These are phyloP conservation scores for Nycticorax nycticorax DNA, from an alignment of 2,113 vertebrate species.

Conservation along the genomic window DNA sequence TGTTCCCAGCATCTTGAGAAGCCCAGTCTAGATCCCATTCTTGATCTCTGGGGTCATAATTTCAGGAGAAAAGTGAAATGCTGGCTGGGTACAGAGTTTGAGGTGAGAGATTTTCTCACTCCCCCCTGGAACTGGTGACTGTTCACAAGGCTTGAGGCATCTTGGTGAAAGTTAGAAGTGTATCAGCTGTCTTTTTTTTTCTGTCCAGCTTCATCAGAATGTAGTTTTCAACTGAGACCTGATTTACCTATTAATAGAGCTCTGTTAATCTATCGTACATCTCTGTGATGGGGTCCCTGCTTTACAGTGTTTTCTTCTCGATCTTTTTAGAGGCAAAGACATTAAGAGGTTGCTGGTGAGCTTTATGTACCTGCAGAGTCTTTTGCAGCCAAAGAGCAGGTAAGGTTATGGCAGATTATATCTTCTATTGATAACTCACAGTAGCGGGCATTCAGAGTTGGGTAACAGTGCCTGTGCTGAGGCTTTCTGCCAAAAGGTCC, in stretches of 20 bases:
- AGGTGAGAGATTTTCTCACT: not conserved
- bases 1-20: not conserved
- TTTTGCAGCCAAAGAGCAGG: slow-evolving; percentile 97
- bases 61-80: not conserved
- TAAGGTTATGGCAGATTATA: slow-evolving; percentile 4
- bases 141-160: not conserved
- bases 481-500: not conserved
- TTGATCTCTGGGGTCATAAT: not conserved
- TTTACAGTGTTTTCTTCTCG: not conserved
- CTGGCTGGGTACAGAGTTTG: not conserved
- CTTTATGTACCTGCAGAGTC: slow-evolving; percentile 97
- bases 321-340: slow-evolving; percentile 86
- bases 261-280: not conserved
- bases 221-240: not conserved
- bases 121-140: not conserved
- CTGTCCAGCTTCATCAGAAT: not conserved
- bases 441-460: not conserved
- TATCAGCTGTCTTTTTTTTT: not conserved
- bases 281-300: not conserved
- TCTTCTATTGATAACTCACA: not conserved
- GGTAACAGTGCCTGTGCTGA: not conserved
- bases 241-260: not conserved
- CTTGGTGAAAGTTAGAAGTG: not conserved
- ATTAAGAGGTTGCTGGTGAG: slow-evolving; percentile 95
- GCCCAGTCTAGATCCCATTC: not conserved